These are phyloP conservation scores for Helicolenus hilgendorfi DNA, from an alignment of 2,797 vertebrate species.

Conservation along the genomic window DNA sequence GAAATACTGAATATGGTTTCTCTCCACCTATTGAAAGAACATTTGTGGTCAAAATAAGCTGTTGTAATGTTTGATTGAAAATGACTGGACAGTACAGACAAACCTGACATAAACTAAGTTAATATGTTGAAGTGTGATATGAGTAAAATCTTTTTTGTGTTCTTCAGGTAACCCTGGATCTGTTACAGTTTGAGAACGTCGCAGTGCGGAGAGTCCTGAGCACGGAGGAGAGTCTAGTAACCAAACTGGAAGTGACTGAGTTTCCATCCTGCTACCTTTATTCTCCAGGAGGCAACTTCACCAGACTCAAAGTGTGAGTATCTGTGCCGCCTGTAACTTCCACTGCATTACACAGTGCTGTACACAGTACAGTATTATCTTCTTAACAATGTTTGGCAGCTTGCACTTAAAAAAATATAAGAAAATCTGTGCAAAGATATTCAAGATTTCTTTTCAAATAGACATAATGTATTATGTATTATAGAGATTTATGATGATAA, in stretches of 20 bases:
- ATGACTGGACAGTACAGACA: not conserved
- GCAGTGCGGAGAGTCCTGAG: conserved; percentile 92
- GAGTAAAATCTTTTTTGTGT: not conserved
- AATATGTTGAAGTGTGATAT: not conserved
- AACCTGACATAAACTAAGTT: not conserved
- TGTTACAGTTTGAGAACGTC: conserved; percentile 93
- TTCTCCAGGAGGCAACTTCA: conserved; percentile 86
- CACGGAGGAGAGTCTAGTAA: conserved; percentile 88
- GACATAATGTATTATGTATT: not conserved
- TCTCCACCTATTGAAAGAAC: not conserved
- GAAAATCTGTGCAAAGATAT: not conserved
- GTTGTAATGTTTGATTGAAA: not conserved
- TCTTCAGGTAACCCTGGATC: conserved; percentile 93
- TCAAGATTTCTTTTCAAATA: not conserved
- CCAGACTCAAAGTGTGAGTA: conserved; percentile 92
- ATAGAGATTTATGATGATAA: not conserved
- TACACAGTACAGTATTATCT: not conserved
- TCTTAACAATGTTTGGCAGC: not conserved
- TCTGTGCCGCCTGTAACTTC: not conserved
- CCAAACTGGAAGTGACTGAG: conserved; percentile 88
- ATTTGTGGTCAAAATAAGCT: not conserved
- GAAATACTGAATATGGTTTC: not conserved
- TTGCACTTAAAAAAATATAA: not conserved
- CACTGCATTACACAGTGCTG: not conserved
- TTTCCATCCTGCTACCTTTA: conserved; percentile 95